Evolutionary conservation across 1,140 invertebrate species (phyloP).

Genomic region (Hylaeus volcanicus): DNA sequence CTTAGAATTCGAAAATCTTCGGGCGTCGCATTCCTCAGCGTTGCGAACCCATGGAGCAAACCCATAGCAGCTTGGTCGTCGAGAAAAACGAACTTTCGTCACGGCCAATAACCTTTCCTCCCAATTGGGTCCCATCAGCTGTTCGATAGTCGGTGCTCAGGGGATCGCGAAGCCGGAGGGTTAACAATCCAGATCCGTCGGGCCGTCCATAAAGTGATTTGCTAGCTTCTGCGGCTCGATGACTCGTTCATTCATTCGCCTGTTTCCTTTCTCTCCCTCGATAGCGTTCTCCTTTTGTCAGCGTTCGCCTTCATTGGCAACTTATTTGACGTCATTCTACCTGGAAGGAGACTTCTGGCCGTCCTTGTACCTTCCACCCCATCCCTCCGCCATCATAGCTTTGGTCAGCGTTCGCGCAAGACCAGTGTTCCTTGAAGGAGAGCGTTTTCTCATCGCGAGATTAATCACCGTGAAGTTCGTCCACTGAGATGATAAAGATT

Average conservation of each 20-base stretch:
- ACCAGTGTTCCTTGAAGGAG: constrained; percentile 44
- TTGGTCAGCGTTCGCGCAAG: constrained; percentile 18
- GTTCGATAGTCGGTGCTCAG: constrained; percentile 59
- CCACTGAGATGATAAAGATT: constrained; percentile 53
- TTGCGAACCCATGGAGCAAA: no score
- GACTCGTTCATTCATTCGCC: constrained; percentile 15
- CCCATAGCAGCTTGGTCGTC: not conserved
- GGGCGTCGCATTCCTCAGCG: not conserved
- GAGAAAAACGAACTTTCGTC: constrained; percentile 35
- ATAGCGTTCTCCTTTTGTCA: not conserved
- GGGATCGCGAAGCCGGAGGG: constrained; percentile 32
- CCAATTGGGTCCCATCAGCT: constrained; percentile 60
- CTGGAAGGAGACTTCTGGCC: not conserved
- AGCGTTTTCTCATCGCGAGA: constrained; percentile 52
- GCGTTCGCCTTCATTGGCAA: not conserved
- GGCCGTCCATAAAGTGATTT: constrained; percentile 72
- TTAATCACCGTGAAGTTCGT: constrained; percentile 60
- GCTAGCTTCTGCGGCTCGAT: constrained; percentile 60
- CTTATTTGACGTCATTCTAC: constrained; percentile 30
- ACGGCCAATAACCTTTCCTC: constrained; percentile 61
- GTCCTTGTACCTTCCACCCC: no score
- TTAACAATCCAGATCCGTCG: constrained; percentile 64
- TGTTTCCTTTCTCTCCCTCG: not conserved
- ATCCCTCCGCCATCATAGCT: not conserved
- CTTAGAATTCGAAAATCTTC: not conserved